These are phyloP conservation scores for Cryptotermes secundus DNA, from an alignment of 1,140 invertebrate genomes.

Conservation along the genomic window DNA sequence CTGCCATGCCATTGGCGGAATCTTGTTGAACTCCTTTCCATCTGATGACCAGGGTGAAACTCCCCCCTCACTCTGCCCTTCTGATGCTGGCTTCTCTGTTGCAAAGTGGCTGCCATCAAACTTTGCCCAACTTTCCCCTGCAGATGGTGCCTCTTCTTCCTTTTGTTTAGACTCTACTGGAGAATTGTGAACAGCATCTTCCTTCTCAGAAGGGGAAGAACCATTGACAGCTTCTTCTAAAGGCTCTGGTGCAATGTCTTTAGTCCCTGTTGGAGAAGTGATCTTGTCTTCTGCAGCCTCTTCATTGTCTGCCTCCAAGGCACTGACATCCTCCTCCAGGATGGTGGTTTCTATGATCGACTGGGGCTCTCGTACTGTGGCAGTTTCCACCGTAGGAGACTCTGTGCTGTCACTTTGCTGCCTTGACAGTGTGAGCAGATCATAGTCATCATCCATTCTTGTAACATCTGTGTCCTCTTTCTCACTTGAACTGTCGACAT, in stretches of 20 bases:
- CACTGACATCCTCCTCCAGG: constrained; percentile 41
- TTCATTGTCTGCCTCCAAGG: constrained; percentile 28
- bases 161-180: neutral
- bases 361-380: constrained; percentile 40
- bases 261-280: neutral
- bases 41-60: constrained; percentile 76
- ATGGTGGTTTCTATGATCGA: constrained; percentile 43
- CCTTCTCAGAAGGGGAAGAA: constrained; percentile 6
- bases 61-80: constrained; percentile 53
- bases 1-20: neutral
- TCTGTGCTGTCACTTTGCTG: constrained; percentile 43
- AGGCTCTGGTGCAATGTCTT: neutral
- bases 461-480: constrained; percentile 33
- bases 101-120: constrained; percentile 49
- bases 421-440: constrained; percentile 40
- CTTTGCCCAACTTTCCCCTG: constrained; percentile 51
- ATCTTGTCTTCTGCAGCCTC: constrained; percentile 11
- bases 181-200: neutral
- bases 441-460: constrained; percentile 39
- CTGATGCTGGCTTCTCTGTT: constrained; percentile 47
- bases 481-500: constrained; percentile 36
- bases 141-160: constrained; percentile 27
- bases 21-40: constrained; percentile 59
- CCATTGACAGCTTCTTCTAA: neutral
- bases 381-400: constrained; percentile 39